These are phyloP conservation scores for Misgurnus mizolepis DNA, from an alignment of 2,113 vertebrate genomes.

Conservation along the genomic window DNA sequence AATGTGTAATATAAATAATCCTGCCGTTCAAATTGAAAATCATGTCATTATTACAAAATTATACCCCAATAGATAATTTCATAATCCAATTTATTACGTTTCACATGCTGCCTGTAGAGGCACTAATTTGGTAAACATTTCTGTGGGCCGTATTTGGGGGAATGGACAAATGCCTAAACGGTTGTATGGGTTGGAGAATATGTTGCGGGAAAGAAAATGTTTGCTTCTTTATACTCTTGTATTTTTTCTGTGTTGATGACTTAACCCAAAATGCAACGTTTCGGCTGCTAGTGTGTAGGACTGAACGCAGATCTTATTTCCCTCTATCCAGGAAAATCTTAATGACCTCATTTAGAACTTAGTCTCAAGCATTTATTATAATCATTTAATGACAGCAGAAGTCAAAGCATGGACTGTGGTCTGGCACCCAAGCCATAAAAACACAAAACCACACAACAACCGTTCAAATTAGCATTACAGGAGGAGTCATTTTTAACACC, in stretches of 20 bases:
- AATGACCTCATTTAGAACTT: conserved; percentile 26
- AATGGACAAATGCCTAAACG: too few species aligned
- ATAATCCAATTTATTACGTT: too few species aligned
- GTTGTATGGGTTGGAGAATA: too few species aligned
- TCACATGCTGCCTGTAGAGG: too few species aligned
- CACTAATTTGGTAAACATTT: too few species aligned
- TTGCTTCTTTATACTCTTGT: too few species aligned
- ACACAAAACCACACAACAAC: conserved; percentile 7
- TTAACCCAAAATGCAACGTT: conserved; percentile 11
- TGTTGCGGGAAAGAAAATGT: too few species aligned
- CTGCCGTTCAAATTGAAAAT: too few species aligned
- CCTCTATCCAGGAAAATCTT: conserved; percentile 18
- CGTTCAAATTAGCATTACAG: conserved; percentile 1
- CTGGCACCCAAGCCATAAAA: conserved; percentile 5
- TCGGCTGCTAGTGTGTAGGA: conserved; percentile 8
- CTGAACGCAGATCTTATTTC: conserved; percentile 32
- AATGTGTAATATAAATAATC: too few species aligned
- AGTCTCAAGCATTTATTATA: background rate
- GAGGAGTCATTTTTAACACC: conserved; percentile 12
- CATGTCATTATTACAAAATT: too few species aligned
- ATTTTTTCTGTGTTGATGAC: background rate
- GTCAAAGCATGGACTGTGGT: conserved; percentile 5
- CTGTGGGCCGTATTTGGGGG: too few species aligned
- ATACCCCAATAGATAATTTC: too few species aligned
- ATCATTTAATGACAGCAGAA: conserved; percentile 15